phyloP scores from a whole-genome alignment of 2,113 vertebrate species.

The Anolis sagrei region DNA sequence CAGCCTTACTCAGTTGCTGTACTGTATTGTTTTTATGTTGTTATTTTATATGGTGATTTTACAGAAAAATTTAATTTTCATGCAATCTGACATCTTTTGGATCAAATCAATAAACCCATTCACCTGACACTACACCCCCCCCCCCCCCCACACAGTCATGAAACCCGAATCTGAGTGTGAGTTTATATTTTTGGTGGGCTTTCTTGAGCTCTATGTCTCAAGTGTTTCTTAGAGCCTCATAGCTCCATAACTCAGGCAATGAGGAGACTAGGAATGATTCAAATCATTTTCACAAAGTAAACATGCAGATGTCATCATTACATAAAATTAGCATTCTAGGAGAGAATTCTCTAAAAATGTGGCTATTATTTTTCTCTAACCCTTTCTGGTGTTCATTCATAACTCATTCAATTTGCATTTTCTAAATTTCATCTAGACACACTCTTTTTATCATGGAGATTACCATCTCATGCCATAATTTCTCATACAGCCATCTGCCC shows the following conservation, averaged over 20 bases:
- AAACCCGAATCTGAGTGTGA: conserved; percentile 17
- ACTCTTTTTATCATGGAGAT: not conserved
- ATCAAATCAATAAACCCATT: conserved; percentile 31
- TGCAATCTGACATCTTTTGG: conserved; percentile 22
- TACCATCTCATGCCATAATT: not conserved
- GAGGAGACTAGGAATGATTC: not conserved
- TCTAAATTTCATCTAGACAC: not conserved
- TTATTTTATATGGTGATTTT: conserved; percentile 42
- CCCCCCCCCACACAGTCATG: too few relatives aligned
- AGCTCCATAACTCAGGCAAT: not conserved
- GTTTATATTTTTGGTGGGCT: not conserved
- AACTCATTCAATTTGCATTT: not conserved
- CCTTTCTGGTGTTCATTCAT: not conserved
- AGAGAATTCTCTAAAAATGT: not conserved
- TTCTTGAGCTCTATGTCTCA: conserved; percentile 24
- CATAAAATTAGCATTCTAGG: not conserved
- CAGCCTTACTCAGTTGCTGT: not conserved
- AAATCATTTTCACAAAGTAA: not conserved
- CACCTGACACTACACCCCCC: too few relatives aligned
- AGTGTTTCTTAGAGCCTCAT: conserved; percentile 3
- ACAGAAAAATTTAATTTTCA: conserved; percentile 40
- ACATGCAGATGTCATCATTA: not conserved
- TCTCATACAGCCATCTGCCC: not conserved
- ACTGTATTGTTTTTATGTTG: not conserved
- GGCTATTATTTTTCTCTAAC: too few relatives aligned